Conservation (phyloP, 2,888 invertebrate species). For the Aleiodes leptofemur region DNA sequence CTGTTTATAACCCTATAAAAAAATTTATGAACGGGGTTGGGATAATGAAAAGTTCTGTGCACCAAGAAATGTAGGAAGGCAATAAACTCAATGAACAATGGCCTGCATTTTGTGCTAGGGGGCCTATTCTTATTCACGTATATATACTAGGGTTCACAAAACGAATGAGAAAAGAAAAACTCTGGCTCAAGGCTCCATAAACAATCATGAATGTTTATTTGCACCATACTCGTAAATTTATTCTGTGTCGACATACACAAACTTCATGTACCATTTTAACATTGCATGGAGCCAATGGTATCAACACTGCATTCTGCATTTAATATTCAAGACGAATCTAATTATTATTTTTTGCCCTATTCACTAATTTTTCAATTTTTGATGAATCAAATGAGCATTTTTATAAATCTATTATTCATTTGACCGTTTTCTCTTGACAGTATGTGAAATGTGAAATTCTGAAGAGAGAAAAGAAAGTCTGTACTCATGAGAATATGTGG, state of each 20-base stretch:
- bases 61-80: conserved; percentile 56
- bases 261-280: conserved; percentile 51
- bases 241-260: conserved; percentile 62
- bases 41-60: conserved; percentile 32
- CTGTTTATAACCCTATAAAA: conserved; percentile 17
- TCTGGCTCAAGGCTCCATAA: conserved; percentile 53
- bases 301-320: neutral
- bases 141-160: conserved; percentile 10
- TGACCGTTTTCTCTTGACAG: neutral
- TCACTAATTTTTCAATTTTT: too few relatives aligned
- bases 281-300: neutral
- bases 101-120: conserved; percentile 54
- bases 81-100: conserved; percentile 61
- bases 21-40: neutral
- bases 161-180: conserved; percentile 35
- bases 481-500: conserved; percentile 23
- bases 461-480: conserved; percentile 4
- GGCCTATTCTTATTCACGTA: conserved; percentile 53
- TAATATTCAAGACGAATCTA: neutral
- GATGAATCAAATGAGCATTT: neutral
- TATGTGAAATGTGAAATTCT: neutral
- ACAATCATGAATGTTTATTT: conserved; percentile 67
- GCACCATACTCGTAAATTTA: conserved; percentile 63
- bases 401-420: conserved; percentile 12
- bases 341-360: too few relatives aligned